These are phyloP conservation scores for Streptopelia turtur DNA, from an alignment of 2,797 vertebrate species.

Conservation along the genomic window DNA sequence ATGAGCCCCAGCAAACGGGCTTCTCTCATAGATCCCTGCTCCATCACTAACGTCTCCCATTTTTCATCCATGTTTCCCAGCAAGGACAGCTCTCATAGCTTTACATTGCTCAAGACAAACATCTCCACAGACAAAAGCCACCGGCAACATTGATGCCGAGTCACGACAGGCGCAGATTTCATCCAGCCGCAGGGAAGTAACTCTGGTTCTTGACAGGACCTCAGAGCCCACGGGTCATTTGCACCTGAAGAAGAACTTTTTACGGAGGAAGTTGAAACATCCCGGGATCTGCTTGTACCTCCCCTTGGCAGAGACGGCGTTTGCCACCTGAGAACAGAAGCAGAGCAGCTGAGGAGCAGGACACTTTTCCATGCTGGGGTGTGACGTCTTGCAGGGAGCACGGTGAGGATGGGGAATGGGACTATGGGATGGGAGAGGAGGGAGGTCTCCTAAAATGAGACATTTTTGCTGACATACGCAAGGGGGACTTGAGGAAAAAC, in stretches of 20 bases:
- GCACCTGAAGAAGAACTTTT: conserved; percentile 84
- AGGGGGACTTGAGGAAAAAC: fast-evolving
- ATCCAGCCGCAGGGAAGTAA: fast-evolving
- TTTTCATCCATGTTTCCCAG: fast-evolving
- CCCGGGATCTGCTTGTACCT: conserved; percentile 93
- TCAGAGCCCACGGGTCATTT: fast-evolving
- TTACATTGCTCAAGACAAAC: not conserved
- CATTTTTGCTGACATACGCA: fast-evolving
- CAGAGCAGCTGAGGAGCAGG: not conserved
- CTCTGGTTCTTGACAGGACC: fast-evolving
- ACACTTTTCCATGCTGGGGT: not conserved
- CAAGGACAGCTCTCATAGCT: fast-evolving
- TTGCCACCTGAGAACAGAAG: conserved; percentile 83
- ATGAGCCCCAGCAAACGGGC: fast-evolving
- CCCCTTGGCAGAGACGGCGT: conserved; percentile 86
- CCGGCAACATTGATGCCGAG: fast-evolving
- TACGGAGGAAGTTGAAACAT: conserved; percentile 94
- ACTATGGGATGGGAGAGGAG: fast-evolving
- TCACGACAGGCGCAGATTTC: fast-evolving
- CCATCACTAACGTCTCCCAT: fast-evolving
- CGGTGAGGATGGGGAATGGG: fast-evolving
- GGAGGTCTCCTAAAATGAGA: not conserved
- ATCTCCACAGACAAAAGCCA: not conserved
- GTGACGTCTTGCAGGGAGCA: fast-evolving
- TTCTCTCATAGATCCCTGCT: not conserved